These are phyloP conservation scores for Lasioglossum marginatum DNA, from an alignment of 2,888 invertebrate genomes.

Conservation along the genomic window DNA sequence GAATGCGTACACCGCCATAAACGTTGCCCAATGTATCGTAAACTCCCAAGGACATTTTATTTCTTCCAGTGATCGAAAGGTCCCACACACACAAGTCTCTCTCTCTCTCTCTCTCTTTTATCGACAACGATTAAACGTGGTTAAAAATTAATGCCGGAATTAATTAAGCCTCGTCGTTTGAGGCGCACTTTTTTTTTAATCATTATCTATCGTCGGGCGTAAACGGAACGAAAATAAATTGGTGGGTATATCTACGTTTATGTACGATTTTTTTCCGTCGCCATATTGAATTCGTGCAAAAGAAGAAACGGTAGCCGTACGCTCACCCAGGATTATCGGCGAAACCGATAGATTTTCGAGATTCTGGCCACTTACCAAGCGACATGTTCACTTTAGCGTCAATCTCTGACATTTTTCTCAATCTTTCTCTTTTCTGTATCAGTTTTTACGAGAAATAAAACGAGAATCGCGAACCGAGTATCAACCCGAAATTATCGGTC, in stretches of 20 bases:
- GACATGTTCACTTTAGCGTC: constrained; percentile 84
- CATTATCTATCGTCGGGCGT: constrained; percentile 39
- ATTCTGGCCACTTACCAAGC: constrained; percentile 83
- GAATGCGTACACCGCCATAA: constrained; percentile 1
- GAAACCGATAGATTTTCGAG: constrained; percentile 71
- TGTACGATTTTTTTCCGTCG: constrained; percentile 61
- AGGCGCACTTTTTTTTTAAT: constrained; percentile 2
- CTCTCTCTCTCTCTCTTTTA: constrained; percentile 21
- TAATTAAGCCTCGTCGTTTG: constrained; percentile 12
- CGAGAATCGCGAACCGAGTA: constrained; percentile 26
- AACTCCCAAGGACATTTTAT: constrained; percentile 17
- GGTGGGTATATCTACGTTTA: constrained; percentile 44
- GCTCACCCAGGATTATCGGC: constrained; percentile 78
- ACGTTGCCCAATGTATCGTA: constrained; percentile 16
- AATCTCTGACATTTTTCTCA: constrained; percentile 81
- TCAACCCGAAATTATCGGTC: constrained; percentile 26
- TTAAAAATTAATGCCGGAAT: constrained; percentile 26
- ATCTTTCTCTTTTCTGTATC: constrained; percentile 29
- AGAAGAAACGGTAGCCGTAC: constrained; percentile 76
- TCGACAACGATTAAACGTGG: constrained; percentile 27
- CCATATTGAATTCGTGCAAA: constrained; percentile 76
- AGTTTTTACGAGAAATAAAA: constrained; percentile 22
- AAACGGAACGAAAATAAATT: constrained; percentile 58
- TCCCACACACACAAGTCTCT: not conserved
- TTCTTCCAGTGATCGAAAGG: constrained; percentile 39